Evolutionary conservation across 2,113 vertebrate species (phyloP).

Genomic region (Empidonax alnorum): DNA sequence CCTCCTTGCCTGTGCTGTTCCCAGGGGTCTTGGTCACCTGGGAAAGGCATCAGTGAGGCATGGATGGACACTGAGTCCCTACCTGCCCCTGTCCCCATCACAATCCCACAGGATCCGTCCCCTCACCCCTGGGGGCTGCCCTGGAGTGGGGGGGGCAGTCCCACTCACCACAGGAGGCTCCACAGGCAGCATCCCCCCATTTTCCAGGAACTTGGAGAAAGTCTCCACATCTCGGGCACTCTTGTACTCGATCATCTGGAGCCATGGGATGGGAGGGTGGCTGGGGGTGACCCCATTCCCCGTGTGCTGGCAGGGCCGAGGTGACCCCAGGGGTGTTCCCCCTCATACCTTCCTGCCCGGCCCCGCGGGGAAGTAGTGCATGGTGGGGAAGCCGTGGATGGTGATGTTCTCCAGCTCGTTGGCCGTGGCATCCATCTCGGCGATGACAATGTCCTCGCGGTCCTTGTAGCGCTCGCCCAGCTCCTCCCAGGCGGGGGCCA

Average conservation of each 20-base stretch:
- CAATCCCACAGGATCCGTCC: not conserved
- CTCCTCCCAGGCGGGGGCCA: slow-evolving; percentile 86
- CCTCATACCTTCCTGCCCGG: slow-evolving; percentile 80
- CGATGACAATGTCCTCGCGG: slow-evolving; percentile 84
- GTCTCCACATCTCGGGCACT: slow-evolving; percentile 84
- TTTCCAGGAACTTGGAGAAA: slow-evolving; percentile 88
- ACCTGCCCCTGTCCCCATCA: not conserved
- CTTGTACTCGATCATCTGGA: slow-evolving; percentile 82
- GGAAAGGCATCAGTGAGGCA: not conserved
- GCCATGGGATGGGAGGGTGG: rapidly evolving
- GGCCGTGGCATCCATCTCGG: slow-evolving; percentile 85
- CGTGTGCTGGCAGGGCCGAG: not conserved
- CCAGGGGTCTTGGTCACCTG: not conserved
- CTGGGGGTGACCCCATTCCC: rapidly evolving
- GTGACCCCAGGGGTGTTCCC: not conserved
- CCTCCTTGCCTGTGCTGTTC: not conserved
- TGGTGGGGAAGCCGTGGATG: slow-evolving; percentile 81
- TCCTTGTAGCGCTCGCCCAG: slow-evolving; percentile 87
- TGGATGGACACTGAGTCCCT: rapidly evolving
- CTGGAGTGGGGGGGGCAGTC: rapidly evolving
- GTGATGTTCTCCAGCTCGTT: slow-evolving; percentile 85
- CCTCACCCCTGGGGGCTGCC: not conserved
- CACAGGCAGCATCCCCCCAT: slow-evolving; percentile 77
- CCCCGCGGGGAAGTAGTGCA: slow-evolving; percentile 89
- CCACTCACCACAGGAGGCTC: slow-evolving; percentile 30